Percentiles rank a stretch among this genome's conserved stretches.
These are phyloP conservation scores for Anoura caudifer DNA, from an alignment of 2,113 vertebrate genomes.

Conservation along the genomic window DNA sequence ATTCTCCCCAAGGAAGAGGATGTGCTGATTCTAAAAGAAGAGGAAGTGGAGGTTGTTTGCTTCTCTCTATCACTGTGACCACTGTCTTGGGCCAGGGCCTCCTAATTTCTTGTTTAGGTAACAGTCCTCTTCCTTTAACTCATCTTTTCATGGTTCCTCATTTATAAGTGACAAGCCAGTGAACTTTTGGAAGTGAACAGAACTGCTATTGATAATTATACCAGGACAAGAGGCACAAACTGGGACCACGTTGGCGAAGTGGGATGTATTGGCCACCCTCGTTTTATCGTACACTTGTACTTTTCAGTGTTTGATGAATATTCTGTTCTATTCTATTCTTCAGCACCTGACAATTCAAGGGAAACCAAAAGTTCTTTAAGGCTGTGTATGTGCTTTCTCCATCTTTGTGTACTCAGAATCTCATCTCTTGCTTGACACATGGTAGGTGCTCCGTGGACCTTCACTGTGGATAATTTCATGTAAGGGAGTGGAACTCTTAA, in stretches of 20 bases:
- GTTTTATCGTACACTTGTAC: not conserved
- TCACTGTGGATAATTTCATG: not conserved
- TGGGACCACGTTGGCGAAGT: not conserved
- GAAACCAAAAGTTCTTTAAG: not conserved
- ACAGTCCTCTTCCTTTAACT: not conserved
- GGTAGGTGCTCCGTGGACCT: no score
- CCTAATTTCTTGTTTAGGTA: not conserved
- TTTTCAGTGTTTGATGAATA: not conserved
- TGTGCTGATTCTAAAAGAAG: not conserved
- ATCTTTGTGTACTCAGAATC: not conserved
- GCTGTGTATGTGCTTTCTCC: not conserved
- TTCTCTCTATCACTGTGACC: not conserved
- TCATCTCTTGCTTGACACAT: not conserved
- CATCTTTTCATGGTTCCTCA: not conserved
- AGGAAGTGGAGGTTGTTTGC: not conserved
- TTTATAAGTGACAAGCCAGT: not conserved
- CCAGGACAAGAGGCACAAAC: not conserved
- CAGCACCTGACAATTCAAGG: not conserved
- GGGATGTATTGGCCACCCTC: not conserved
- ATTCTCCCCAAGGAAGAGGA: not conserved
- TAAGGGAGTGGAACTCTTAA: not conserved
- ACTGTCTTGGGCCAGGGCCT: not conserved
- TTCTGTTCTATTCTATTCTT: not conserved
- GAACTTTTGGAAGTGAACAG: not conserved
- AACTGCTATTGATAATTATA: not conserved